A percentile compares a stretch with the other conserved stretches of the same genome.
These are phyloP conservation scores for Oscheius myriophilus DNA, from an alignment of 2,888 invertebrate genomes.

Conservation along the genomic window DNA sequence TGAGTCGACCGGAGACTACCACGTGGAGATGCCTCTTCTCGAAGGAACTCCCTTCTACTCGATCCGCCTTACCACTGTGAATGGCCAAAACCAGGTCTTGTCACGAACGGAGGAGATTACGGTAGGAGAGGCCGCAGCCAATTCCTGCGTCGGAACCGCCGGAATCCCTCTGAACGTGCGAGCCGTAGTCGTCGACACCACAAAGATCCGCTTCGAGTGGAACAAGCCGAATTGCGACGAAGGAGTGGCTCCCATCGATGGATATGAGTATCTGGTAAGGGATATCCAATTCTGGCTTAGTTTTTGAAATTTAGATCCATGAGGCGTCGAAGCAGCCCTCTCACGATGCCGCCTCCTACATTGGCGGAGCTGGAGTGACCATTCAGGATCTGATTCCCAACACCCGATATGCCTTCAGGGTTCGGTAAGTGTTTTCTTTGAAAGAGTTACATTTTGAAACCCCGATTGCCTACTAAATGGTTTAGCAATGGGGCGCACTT, in stretches of 20 bases:
- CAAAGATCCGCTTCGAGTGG: constrained; percentile 44
- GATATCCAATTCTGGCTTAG: background rate
- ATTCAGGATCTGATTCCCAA: constrained; percentile 54
- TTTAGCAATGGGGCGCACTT: no score
- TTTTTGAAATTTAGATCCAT: constrained; percentile 39
- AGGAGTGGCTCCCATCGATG: constrained; percentile 62
- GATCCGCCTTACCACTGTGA: constrained; percentile 60
- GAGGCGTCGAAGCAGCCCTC: constrained; percentile 48
- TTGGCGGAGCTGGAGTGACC: constrained; percentile 54
- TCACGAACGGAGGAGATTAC: constrained; percentile 65
- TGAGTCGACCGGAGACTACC: constrained; percentile 51
- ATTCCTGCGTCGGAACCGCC: constrained; percentile 59
- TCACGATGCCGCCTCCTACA: constrained; percentile 61
- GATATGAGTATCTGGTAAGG: constrained; percentile 68
- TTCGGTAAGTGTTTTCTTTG: constrained; percentile 27
- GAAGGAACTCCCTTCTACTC: constrained; percentile 60
- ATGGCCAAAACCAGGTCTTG: constrained; percentile 51
- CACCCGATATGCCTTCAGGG: constrained; percentile 59
- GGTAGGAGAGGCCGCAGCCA: constrained; percentile 57
- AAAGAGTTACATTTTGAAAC: no score
- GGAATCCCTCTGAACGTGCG: constrained; percentile 57
- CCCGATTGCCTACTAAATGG: no score
- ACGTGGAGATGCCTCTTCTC: constrained; percentile 50
- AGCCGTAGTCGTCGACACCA: constrained; percentile 37
- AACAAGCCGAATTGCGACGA: constrained; percentile 66